Evolutionary conservation across 2,797 vertebrate genomes (phyloP), one percentile per base, ranked within the genome.

Genomic region (Oryzias sinensis): DNA sequence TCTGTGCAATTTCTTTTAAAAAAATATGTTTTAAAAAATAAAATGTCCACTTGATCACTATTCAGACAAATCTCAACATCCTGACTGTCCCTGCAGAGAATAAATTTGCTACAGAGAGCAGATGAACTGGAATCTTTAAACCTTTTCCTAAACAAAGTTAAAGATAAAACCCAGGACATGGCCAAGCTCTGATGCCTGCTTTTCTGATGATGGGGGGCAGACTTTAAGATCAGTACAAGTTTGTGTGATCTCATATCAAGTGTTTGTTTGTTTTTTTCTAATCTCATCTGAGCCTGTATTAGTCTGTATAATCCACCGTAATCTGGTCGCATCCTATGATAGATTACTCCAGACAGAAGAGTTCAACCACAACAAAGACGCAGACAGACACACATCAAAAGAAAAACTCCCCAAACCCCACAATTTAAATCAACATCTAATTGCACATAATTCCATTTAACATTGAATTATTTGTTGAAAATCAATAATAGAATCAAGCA

Each of bases 241-340:
- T 22, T 56, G 67, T 5, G 13, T 49, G 44, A 68, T 43, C 41
- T 70, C 70, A 74, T 43, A 70, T 80, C 55, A 45, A 46, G 37
- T 64, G 55, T 44, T 16, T 62, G 43, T 59, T 56, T 57, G n/a
- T 41, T 57, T 62, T 18, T 43, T 54, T 58, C 27, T 29, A 49
- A 54, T 55, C 48, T 65, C 57, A 53, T 46, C 57, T 44, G 27
- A 69, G 59, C 62, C 53, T 77, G 29, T 62, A 65, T 78, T 47
- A 78, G 80, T 63, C 56, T 50, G 70, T 59, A 76, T 79, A 87
- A 87, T 84, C 80, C 76, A 69, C 45, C 40, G 67, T 84, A 84
- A 89, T 88, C 83, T 83, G 82, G 85, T 81, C 61, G 82, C 80
- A 86, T 71, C 68, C 73, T 63, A 56, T 45, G 76, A 83, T 74